Conservation (phyloP, 1,140 invertebrate species). For the Ctenoplectra terminalis region DNA sequence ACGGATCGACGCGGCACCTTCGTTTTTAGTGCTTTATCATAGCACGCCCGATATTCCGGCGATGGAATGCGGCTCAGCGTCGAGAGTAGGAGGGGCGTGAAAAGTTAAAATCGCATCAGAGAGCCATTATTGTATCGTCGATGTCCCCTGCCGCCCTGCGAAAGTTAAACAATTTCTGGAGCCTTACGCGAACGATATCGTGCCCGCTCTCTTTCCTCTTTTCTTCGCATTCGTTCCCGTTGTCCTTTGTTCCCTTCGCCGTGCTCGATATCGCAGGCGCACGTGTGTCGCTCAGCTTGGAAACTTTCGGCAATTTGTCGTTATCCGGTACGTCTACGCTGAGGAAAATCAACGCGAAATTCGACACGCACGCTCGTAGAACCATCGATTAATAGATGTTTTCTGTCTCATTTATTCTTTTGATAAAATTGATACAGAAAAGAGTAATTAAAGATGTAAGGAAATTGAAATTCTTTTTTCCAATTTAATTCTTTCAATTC, state of each 20-base stretch:
- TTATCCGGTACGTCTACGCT: conserved; percentile 36
- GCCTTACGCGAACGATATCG: conserved; percentile 58
- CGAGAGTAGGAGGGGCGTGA: conserved; percentile 50
- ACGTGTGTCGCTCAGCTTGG: conserved; percentile 62
- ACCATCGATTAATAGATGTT: neutral
- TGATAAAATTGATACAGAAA: neutral
- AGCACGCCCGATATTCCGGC: conserved; percentile 62
- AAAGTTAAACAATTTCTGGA: conserved; percentile 77
- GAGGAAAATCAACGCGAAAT: conserved; percentile 33
- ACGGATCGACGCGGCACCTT: conserved; percentile 23
- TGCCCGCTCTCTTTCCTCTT: conserved; percentile 18
- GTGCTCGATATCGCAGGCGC: conserved; percentile 55
- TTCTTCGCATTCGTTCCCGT: conserved; percentile 10
- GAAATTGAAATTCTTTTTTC: no score
- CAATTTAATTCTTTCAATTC: no score
- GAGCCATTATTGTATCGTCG: conserved; percentile 73
- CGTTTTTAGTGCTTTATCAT: conserved; percentile 68
- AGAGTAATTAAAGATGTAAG: no score
- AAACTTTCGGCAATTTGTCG: conserved; percentile 73
- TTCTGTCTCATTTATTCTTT: neutral
- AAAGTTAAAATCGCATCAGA: conserved; percentile 75
- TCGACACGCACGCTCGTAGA: neutral
- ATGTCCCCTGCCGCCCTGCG: conserved; percentile 56
- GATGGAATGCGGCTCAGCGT: conserved; percentile 63
- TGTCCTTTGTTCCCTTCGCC: conserved; percentile 39